These are phyloP conservation scores for Enteromius paludinosus DNA, from an alignment of 2,797 vertebrate genomes.

Conservation along the genomic window DNA sequence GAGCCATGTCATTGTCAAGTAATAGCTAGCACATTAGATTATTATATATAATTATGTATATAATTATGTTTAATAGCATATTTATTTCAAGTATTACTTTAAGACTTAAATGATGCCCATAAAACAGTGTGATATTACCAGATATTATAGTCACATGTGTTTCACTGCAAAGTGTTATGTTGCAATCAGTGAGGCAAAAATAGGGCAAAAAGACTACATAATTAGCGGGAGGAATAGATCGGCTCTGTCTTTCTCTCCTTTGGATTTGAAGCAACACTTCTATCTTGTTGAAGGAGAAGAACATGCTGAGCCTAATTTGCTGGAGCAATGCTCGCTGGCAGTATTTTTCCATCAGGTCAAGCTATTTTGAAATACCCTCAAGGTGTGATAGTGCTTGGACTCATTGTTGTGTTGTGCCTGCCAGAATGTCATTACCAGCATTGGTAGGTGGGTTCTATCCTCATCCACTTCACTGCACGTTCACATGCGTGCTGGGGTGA, in stretches of 20 bases:
- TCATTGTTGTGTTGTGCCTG: conserved; percentile 52
- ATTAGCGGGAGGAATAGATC: conserved; percentile 30
- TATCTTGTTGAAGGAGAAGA: conserved; percentile 38
- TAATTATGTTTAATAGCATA: conserved; percentile 20
- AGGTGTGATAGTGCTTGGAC: conserved; percentile 53
- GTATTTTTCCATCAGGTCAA: conserved; percentile 59
- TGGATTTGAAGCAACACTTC: conserved; percentile 28
- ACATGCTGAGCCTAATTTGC: conserved; percentile 53
- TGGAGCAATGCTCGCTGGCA: conserved; percentile 41
- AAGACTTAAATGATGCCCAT: background rate
- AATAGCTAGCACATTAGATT: background rate
- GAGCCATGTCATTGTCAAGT: conserved; percentile 2
- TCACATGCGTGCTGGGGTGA: conserved; percentile 37
- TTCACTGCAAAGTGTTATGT: background rate
- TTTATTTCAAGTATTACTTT: conserved; percentile 8
- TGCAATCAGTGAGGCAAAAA: conserved; percentile 6
- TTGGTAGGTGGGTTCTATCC: conserved; percentile 56
- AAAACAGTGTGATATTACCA: conserved; percentile 8
- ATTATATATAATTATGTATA: conserved; percentile 13
- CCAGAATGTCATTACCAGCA: conserved; percentile 58
- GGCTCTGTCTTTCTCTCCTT: conserved; percentile 8
- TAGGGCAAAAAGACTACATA: background rate
- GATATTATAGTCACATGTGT: conserved; percentile 7
- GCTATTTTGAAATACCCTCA: conserved; percentile 55
- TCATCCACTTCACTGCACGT: conserved; percentile 39